A percentile compares a stretch with the other conserved stretches of the same genome.
Evolutionary conservation across 2,113 vertebrate species (phyloP).

Genomic region (Anolis carolinensis): DNA sequence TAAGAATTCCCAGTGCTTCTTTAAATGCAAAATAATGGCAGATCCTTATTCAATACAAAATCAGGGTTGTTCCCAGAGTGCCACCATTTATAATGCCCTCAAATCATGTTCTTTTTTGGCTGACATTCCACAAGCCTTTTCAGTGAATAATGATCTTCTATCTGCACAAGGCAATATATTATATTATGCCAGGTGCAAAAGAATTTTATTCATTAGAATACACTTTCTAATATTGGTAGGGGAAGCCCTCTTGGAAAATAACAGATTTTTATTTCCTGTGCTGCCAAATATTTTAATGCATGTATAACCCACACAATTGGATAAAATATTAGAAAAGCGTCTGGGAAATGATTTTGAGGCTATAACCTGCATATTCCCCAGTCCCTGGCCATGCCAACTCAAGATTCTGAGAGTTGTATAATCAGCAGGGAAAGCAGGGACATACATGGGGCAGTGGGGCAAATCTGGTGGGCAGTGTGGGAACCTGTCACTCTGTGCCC

Average conservation of each 20-base stretch:
- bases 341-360: too few species aligned
- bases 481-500: too few species aligned
- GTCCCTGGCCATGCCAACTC: too few species aligned
- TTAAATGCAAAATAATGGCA: conserved; percentile 18
- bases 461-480: too few species aligned
- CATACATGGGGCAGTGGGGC: too few species aligned
- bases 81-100: conserved; percentile 47
- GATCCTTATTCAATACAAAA: conserved; percentile 49
- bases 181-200: conserved; percentile 56
- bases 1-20: conserved; percentile 50
- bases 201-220: conserved; percentile 53
- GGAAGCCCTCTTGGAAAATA: conserved; percentile 54
- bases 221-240: conserved; percentile 41
- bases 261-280: conserved; percentile 29
- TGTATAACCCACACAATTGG: neutral
- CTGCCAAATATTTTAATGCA: conserved; percentile 33
- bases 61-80: conserved; percentile 48
- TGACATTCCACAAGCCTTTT: conserved; percentile 42
- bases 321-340: too few species aligned
- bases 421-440: too few species aligned
- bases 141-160: conserved; percentile 51
- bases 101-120: conserved; percentile 42
- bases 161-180: conserved; percentile 58
- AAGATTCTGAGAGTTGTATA: too few species aligned
- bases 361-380: too few species aligned